Evolutionary conservation across 2,113 vertebrate genomes (phyloP), one percentile per base, ranked within the genome.

Genomic region (Pelvicachromis taeniatus): DNA sequence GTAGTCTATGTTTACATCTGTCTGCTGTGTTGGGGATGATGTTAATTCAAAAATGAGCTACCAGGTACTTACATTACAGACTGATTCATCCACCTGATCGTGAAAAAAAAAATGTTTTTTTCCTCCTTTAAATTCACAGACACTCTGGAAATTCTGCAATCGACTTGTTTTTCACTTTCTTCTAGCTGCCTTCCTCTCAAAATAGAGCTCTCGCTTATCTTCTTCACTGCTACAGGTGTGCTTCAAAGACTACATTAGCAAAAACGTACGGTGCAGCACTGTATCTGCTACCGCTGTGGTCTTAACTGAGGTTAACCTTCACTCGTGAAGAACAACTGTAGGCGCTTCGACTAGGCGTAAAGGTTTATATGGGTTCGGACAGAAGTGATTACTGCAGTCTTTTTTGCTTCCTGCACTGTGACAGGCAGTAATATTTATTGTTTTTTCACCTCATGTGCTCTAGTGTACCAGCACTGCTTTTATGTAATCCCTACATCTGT

Each of bases 401-500:
- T 81, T 81, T 81, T 63, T 50, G 52, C 86, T 86, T 93, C 48
- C 53, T 33, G n/a, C 42, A 53, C 78, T 42, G 75, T 31, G 31
- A 55, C 77, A 63, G 12, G 5, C 61, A 75, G 55, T 53, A 53
- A 87, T 79, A 82, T 65, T 9, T 23, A 1, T 80, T 35, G 16
- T 56, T 48, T 54, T 21, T 52, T 52, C 45, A 83, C 63, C 56
- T 89, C 38, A 12, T 85, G 45, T 84, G 81, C 38, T 79, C 86
- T 53, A 56, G 42, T 89, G 77, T 86, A 78, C 26, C 31, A 81
- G 77, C 48, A 13, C 63, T 68, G 77, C 56, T 38, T 38, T 92
- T 88, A 89, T 89, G 85, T 89, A 94, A 94, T 88, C 85, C 81
- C 29, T 54, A 38, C 80, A 87, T 91, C 83, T 79, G 42, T 94